These are phyloP conservation scores for Spizaetus ornatus DNA, from an alignment of 2,113 vertebrate genomes.

Conservation along the genomic window DNA sequence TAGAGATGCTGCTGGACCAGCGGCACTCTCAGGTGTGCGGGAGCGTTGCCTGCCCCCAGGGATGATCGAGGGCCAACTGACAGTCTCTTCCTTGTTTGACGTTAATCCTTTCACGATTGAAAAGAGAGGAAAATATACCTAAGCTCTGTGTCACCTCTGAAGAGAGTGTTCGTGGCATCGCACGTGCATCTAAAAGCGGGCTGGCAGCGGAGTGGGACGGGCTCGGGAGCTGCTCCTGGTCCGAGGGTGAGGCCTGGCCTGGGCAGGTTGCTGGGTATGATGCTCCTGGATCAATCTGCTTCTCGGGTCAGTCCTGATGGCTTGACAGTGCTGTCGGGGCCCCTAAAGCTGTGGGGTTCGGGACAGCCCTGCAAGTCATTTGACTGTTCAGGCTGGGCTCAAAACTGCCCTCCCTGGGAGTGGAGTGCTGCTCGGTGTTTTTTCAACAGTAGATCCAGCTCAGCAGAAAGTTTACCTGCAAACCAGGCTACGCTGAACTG, in stretches of 20 bases:
- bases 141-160: background rate
- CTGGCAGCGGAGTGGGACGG: background rate
- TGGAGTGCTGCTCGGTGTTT: background rate
- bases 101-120: background rate
- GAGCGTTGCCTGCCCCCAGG: background rate
- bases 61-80: background rate
- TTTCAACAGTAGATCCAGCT: background rate
- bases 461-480: background rate
- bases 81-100: background rate
- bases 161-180: background rate
- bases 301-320: background rate
- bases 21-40: fast-evolving
- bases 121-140: background rate
- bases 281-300: background rate
- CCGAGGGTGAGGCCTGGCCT: fast-evolving
- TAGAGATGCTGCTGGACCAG: background rate
- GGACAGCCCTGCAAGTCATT: background rate
- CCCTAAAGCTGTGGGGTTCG: background rate
- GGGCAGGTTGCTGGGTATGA: background rate
- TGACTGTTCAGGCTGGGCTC: background rate
- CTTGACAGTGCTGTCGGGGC: background rate
- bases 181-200: fast-evolving
- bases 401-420: background rate
- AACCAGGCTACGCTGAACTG: background rate
- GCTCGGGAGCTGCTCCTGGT: background rate